A percentile compares a stretch with the other conserved stretches of the same genome.
Evolutionary conservation across 2,113 vertebrate species (phyloP).

Genomic region (Chionis minor): DNA sequence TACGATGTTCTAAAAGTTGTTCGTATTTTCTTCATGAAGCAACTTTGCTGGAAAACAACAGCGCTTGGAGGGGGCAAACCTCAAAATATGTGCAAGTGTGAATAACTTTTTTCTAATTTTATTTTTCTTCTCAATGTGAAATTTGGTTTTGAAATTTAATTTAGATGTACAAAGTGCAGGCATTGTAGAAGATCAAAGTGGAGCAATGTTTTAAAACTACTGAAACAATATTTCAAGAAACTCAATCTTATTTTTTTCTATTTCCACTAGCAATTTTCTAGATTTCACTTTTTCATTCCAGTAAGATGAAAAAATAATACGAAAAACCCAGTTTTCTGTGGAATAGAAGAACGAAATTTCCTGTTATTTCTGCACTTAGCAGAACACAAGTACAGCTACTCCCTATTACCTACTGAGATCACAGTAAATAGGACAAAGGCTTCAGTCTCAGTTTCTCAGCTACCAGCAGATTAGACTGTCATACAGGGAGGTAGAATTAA

Average conservation of each 20-base stretch:
- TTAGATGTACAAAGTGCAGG: background rate
- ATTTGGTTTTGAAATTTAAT: background rate
- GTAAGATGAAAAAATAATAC: background rate
- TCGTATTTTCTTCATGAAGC: background rate
- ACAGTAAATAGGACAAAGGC: background rate
- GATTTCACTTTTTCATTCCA: background rate
- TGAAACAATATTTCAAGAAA: background rate
- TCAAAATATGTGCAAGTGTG: background rate
- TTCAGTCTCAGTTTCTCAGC: background rate
- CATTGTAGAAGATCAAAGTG: background rate
- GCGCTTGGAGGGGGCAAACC: fast-evolving
- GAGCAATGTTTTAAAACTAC: background rate
- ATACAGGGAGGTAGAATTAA: background rate
- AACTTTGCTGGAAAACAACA: background rate
- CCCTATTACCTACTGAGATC: background rate
- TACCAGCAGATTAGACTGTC: background rate
- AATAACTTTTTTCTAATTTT: background rate
- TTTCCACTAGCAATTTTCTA: background rate
- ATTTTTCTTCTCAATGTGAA: background rate
- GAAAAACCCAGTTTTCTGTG: background rate
- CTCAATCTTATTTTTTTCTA: background rate
- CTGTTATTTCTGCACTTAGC: background rate
- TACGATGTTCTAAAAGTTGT: background rate
- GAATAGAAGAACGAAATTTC: background rate
- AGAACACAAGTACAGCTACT: background rate